A percentile compares a stretch with the other conserved stretches of the same genome.
phyloP scores from a whole-genome alignment of 2,888 invertebrate species.

The Busseola fusca region DNA sequence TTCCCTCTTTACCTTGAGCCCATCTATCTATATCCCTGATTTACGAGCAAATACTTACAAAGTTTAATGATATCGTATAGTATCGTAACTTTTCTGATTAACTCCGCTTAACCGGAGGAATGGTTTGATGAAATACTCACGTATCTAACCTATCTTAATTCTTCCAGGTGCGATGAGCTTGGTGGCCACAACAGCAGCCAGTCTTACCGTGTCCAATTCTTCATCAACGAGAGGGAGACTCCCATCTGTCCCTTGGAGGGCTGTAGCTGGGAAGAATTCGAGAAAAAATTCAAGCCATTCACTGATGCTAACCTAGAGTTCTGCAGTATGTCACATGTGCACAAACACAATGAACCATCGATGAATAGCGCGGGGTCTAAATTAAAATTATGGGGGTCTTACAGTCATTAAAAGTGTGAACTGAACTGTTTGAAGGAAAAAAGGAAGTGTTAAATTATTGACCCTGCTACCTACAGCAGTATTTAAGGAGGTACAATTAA shows the following conservation, averaged over 20 bases:
- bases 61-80: constrained; percentile 6
- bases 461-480: constrained; percentile 22
- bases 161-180: constrained; percentile 73
- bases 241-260: constrained; percentile 76
- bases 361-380: constrained; percentile 17
- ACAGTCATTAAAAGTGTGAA: background rate
- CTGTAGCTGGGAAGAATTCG: constrained; percentile 79
- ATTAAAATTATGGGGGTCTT: constrained; percentile 25
- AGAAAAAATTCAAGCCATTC: constrained; percentile 72
- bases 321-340: constrained; percentile 69
- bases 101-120: background rate
- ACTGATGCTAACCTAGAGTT: constrained; percentile 71
- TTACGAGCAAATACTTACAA: constrained; percentile 9
- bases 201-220: constrained; percentile 74
- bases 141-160: background rate
- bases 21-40: constrained; percentile 11
- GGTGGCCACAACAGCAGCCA: constrained; percentile 56
- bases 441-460: constrained; percentile 14
- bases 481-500: constrained; percentile 25
- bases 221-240: constrained; percentile 76
- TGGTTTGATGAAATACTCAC: background rate
- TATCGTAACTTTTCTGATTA: background rate
- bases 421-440: background rate
- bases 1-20: constrained; percentile 10
- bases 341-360: constrained; percentile 30